Evolutionary conservation across 2,888 invertebrate genomes (phyloP).

Genomic region (Caenorhabditis sp.): DNA sequence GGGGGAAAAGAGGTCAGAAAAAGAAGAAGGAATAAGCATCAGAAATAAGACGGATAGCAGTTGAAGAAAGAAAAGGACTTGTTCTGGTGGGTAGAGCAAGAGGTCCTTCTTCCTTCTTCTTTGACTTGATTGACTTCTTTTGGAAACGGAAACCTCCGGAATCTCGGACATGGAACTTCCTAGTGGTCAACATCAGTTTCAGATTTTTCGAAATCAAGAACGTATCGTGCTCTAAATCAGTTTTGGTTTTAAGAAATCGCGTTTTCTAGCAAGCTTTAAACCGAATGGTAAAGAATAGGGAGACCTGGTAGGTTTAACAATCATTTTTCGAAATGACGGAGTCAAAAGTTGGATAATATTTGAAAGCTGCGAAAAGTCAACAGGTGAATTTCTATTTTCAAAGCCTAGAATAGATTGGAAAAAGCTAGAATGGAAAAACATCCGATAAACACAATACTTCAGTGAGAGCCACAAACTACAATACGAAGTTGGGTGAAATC

Average conservation of each 20-base stretch:
- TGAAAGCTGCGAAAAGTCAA: not conserved
- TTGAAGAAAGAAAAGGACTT: constrained; percentile 31
- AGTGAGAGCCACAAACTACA: not conserved
- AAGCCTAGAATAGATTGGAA: not conserved
- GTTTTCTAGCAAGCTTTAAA: constrained; percentile 31
- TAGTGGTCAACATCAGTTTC: constrained; percentile 23
- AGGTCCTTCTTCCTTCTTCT: constrained; percentile 9
- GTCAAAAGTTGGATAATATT: not conserved
- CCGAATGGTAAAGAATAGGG: not conserved
- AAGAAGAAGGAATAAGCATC: constrained; percentile 1
- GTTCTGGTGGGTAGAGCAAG: constrained; percentile 48
- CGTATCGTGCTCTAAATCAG: not conserved
- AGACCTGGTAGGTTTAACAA: not conserved
- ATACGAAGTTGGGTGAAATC: not conserved
- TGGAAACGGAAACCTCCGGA: constrained; percentile 44
- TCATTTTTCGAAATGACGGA: no score
- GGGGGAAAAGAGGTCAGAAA: constrained; percentile 24
- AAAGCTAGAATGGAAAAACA: not conserved
- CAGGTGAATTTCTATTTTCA: constrained; percentile 17
- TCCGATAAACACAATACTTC: not conserved
- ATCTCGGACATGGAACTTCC: constrained; percentile 28
- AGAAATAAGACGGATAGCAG: constrained; percentile 2
- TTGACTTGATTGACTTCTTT: constrained; percentile 63
- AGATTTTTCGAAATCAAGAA: constrained; percentile 8
- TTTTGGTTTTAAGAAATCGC: not conserved